Base-by-base conservation (phyloP, 2,113 vertebrate genomes). In the Aplodontia rufa region DNA sequence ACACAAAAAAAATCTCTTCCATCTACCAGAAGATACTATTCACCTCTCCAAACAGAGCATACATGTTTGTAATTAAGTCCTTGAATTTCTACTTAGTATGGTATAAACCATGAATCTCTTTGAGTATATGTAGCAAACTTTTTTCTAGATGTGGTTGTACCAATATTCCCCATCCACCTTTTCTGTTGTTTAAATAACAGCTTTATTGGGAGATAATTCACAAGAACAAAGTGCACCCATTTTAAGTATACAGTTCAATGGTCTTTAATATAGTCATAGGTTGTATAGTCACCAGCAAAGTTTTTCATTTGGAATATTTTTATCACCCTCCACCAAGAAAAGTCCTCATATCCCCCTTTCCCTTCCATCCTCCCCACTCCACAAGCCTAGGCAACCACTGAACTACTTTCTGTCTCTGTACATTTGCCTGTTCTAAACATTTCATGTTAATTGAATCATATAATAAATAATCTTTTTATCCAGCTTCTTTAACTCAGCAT, bases 131-230 rank as follows among this genome's bases (percentile, higher is more conserved):
- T 35, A 62, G 12, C 51, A 90, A 24, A 42, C 68, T 92, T 32
- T 2, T 45, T 89, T 82, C 30, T 45, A 55, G 91, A 78, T 30
- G 75, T 71, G 6, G 4, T 64, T 51, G 1, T 24, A 45, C 11
- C 42, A 80, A 5, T 64, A 87, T 47, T 37, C 1, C 32, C 14
- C 30, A 74, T 51, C 35, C 55, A 51, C 37, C 3, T 12, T 12
- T n/a, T 75, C 3, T 22, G 11, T 71, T 64, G 17, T 20, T 55
- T 17, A 71, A 82, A 47, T 51, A 88, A 74, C 14, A 74, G 32
- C 42, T 87, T 85, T 94, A n/a, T 45, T 84, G 72, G 30, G 22
- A 76, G 79, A 40, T 49, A 93, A 85, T 81, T 87, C 51, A 93
- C 45, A 83, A 71, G 8, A 20, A n/a, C 51, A 53, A 84, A 80